These are phyloP conservation scores for Thymallus thymallus DNA, from an alignment of 2,113 vertebrate genomes.

Conservation along the genomic window DNA sequence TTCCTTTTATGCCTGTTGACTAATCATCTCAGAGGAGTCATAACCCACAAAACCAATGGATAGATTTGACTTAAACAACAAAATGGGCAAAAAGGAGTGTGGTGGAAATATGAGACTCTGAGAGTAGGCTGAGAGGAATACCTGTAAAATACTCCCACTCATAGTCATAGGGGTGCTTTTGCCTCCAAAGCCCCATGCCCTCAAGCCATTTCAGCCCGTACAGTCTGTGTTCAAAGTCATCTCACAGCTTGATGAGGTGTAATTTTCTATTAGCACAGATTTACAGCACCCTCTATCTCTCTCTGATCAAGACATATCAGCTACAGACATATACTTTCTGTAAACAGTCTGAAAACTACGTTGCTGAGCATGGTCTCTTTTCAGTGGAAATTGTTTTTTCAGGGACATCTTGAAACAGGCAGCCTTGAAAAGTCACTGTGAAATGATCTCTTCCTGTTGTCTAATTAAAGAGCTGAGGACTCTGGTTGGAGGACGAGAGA, in stretches of 20 bases:
- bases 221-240: constrained; percentile 32
- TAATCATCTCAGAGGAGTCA: constrained; percentile 27
- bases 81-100: constrained; percentile 30
- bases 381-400: background rate
- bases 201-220: constrained; percentile 27
- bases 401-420: background rate
- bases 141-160: constrained; percentile 21
- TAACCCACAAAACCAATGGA: constrained; percentile 23
- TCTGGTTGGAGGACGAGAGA: constrained; percentile 31
- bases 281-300: constrained; percentile 18
- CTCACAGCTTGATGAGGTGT: constrained; percentile 40
- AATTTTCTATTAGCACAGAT: constrained; percentile 37
- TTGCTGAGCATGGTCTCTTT: constrained; percentile 8
- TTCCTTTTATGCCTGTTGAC: constrained; percentile 43
- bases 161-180: background rate
- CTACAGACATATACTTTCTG: constrained; percentile 25
- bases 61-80: constrained; percentile 47
- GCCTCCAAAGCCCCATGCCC: too few relatives aligned
- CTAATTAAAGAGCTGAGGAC: constrained; percentile 2
- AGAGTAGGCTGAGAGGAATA: constrained; percentile 36
- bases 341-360: constrained; percentile 10
- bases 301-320: constrained; percentile 27
- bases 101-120: constrained; percentile 22
- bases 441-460: constrained; percentile 13
- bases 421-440: background rate